A percentile compares a stretch with the other conserved stretches of the same genome.
These are phyloP conservation scores for Aldrovandia affinis DNA, from an alignment of 2,797 vertebrate genomes.

Conservation along the genomic window DNA sequence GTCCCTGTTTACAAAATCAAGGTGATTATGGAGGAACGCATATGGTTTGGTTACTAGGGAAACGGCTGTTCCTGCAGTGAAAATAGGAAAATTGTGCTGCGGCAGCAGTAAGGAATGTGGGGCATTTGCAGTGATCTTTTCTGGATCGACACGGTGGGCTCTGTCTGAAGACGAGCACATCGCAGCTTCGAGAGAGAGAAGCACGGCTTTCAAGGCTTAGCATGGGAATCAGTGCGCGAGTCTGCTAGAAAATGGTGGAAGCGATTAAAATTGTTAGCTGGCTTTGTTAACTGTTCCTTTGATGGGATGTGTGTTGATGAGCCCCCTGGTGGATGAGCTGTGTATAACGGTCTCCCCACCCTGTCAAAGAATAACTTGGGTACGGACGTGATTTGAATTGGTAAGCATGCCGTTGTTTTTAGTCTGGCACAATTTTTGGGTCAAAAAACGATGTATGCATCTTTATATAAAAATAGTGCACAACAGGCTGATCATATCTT, in stretches of 20 bases:
- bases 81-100: constrained; percentile 7
- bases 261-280: constrained; percentile 11
- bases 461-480: not conserved
- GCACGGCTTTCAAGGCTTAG: not conserved
- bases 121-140: not conserved
- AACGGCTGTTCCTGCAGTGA: constrained; percentile 29
- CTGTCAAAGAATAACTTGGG: not conserved
- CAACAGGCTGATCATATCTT: no score
- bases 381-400: not conserved
- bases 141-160: not conserved
- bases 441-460: not conserved
- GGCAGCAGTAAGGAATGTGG: not conserved
- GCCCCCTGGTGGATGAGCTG: constrained; percentile 33
- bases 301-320: constrained; percentile 11
- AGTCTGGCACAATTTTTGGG: not conserved
- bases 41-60: constrained; percentile 35
- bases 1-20: constrained; percentile 14
- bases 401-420: not conserved
- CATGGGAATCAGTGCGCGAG: not conserved
- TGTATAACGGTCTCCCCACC: not conserved
- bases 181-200: not conserved
- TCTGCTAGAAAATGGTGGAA: constrained; percentile 25
- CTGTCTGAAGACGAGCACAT: not conserved
- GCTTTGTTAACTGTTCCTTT: not conserved
- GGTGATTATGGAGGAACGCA: constrained; percentile 3